Percentiles rank a stretch among this genome's conserved stretches.
These are phyloP conservation scores for Apotomis turbidana DNA, from an alignment of 2,888 invertebrate species.

Conservation along the genomic window DNA sequence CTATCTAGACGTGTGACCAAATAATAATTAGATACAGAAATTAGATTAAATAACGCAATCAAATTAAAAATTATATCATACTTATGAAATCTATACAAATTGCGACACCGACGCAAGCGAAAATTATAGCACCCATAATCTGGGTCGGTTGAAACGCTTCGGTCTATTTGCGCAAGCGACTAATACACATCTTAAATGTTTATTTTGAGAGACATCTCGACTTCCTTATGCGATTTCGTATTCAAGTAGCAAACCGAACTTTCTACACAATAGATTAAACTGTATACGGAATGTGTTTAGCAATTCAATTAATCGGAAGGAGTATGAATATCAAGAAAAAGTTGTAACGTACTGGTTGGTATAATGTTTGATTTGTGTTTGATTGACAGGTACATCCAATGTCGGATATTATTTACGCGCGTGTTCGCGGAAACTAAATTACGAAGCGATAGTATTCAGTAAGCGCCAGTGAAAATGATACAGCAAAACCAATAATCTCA, in stretches of 20 bases:
- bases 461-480: slow-evolving; percentile 12
- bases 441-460: neutral
- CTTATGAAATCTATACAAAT: slow-evolving; percentile 39
- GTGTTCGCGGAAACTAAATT: too few species aligned
- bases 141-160: slow-evolving; percentile 40
- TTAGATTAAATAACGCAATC: slow-evolving; percentile 6
- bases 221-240: slow-evolving; percentile 65
- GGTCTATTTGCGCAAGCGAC: slow-evolving; percentile 55
- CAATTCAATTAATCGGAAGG: slow-evolving; percentile 50
- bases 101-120: slow-evolving; percentile 27
- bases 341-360: neutral
- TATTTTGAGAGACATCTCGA: slow-evolving; percentile 49
- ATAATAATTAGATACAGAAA: slow-evolving; percentile 2
- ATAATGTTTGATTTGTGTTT: neutral
- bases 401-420: neutral
- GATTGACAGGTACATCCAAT: slow-evolving; percentile 3
- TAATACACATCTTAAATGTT: slow-evolving; percentile 46
- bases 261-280: slow-evolving; percentile 36
- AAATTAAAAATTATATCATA: slow-evolving; percentile 30
- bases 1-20: neutral
- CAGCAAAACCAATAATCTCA: neutral
- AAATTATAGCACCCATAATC: slow-evolving; percentile 41
- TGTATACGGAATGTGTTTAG: slow-evolving; percentile 51
- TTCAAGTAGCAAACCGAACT: slow-evolving; percentile 52
- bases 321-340: slow-evolving; percentile 43